These are phyloP conservation scores for Megathymus violae DNA, from an alignment of 1,140 invertebrate genomes.

Conservation along the genomic window DNA sequence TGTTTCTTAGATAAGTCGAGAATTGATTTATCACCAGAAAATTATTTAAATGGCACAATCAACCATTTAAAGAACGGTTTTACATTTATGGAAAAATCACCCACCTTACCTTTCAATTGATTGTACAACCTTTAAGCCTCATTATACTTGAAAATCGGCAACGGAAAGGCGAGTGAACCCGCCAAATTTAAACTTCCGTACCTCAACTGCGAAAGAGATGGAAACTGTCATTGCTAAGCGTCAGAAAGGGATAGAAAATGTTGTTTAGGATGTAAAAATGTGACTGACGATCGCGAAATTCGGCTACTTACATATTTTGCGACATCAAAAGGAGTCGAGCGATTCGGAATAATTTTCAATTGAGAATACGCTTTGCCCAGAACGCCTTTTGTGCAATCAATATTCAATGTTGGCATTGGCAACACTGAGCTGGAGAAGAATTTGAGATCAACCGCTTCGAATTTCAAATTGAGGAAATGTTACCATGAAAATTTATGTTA, in stretches of 20 bases:
- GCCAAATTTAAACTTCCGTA: conserved; percentile 81
- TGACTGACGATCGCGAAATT: conserved; percentile 70
- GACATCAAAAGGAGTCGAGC: conserved; percentile 76
- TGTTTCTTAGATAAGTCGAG: too few relatives aligned
- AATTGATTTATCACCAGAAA: too few relatives aligned
- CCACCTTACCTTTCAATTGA: conserved; percentile 65
- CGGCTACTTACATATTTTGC: conserved; percentile 81
- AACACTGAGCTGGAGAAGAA: conserved; percentile 58
- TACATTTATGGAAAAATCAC: conserved; percentile 44
- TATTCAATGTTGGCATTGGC: conserved; percentile 80
- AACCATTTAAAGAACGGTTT: conserved; percentile 7
- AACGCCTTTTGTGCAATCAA: conserved; percentile 82
- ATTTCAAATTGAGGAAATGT: conserved; percentile 55
- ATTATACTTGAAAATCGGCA: conserved; percentile 77
- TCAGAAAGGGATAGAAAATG: conserved; percentile 47
- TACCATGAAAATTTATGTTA: conserved; percentile 5
- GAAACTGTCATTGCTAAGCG: conserved; percentile 1
- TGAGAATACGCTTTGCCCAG: conserved; percentile 75
- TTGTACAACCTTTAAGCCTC: conserved; percentile 75
- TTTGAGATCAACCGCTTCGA: conserved; percentile 66
- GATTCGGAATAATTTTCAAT: conserved; percentile 78
- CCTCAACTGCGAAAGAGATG: conserved; percentile 57
- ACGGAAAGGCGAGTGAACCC: conserved; percentile 77
- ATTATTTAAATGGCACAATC: conserved; percentile 24
- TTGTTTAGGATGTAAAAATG: conserved; percentile 68